These are phyloP conservation scores for Microtus richardsoni DNA, from an alignment of 2,113 vertebrate genomes.

Conservation along the genomic window DNA sequence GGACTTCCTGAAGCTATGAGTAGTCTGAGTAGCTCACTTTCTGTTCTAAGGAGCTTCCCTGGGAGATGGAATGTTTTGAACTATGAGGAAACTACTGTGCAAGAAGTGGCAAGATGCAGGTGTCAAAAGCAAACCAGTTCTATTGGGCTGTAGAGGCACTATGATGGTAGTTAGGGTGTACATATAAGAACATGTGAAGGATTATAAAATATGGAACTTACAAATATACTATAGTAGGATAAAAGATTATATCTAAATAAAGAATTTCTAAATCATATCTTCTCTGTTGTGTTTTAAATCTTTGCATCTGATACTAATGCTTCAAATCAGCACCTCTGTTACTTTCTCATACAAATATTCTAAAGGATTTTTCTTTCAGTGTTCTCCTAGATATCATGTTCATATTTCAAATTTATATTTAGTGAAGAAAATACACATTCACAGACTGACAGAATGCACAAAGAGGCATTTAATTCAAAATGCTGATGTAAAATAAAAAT, in stretches of 20 bases:
- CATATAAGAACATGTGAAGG: slow-evolving; percentile 69
- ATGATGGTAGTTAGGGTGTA: neutral
- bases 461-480: slow-evolving; percentile 78
- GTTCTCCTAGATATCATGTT: slow-evolving; percentile 68
- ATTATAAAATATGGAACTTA: slow-evolving; percentile 76
- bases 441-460: slow-evolving; percentile 77
- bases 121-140: neutral
- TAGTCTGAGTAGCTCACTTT: neutral
- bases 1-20: neutral
- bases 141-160: neutral
- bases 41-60: neutral
- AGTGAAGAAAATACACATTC: slow-evolving; percentile 60
- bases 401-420: slow-evolving; percentile 78
- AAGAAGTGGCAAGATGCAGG: neutral
- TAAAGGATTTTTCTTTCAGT: slow-evolving; percentile 26
- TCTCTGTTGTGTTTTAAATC: slow-evolving; percentile 73
- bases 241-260: slow-evolving; percentile 79
- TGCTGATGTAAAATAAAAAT: slow-evolving; percentile 40
- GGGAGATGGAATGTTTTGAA: neutral
- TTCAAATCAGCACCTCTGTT: slow-evolving; percentile 69
- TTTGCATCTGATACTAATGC: slow-evolving; percentile 62
- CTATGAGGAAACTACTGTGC: neutral
- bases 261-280: slow-evolving; percentile 74
- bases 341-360: slow-evolving; percentile 47
- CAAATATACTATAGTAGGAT: slow-evolving; percentile 70